phyloP scores from a whole-genome alignment of 1,140 invertebrate species.

The Solen grandis region DNA sequence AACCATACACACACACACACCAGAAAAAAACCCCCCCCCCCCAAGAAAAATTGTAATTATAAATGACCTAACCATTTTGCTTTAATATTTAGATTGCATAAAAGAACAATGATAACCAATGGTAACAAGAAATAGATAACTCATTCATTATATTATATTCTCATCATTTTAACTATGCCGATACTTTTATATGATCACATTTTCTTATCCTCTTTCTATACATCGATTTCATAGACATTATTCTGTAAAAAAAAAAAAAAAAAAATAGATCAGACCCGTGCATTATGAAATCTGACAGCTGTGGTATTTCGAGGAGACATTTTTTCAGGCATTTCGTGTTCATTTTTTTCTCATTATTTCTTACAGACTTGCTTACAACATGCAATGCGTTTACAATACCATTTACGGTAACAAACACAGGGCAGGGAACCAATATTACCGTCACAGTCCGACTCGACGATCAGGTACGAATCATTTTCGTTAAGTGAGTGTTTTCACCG shows the following conservation, averaged over 20 bases:
- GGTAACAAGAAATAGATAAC: neutral
- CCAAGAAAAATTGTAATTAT: neutral
- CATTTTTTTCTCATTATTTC: neutral
- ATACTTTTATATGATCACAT: too few relatives aligned
- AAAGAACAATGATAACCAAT: neutral
- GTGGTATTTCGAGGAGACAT: slow-evolving; percentile 5
- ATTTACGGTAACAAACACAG: slow-evolving; percentile 7
- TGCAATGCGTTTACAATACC: neutral
- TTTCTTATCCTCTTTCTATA: neutral
- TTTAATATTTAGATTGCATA: neutral
- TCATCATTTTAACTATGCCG: too few relatives aligned
- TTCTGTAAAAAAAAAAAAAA: too few relatives aligned
- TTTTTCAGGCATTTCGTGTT: neutral
- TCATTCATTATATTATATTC: neutral
- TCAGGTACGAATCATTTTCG: too few relatives aligned
- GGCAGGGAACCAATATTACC: neutral
- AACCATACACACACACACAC: too few relatives aligned
- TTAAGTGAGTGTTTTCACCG: too few relatives aligned
- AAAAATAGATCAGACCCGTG: neutral
- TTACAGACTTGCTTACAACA: neutral
- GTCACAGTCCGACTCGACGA: neutral
- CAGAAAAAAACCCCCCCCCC: neutral
- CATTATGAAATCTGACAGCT: neutral
- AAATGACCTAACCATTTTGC: neutral
- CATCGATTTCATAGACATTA: neutral